Evolutionary conservation across 2,113 vertebrate species (phyloP).

Genomic region (Megaptera novaeangliae): DNA sequence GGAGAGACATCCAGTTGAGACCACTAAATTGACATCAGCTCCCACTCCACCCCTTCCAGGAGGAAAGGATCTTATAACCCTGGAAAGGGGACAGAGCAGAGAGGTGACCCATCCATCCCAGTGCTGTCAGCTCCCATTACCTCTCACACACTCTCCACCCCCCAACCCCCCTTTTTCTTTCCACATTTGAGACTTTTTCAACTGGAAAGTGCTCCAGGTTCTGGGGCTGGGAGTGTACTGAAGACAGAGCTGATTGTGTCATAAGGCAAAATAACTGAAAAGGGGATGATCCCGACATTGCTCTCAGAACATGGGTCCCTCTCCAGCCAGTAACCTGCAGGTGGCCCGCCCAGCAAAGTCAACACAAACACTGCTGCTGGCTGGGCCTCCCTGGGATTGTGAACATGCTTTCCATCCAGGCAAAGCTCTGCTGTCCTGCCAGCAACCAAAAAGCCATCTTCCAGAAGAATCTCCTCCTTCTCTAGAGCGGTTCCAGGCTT

Average conservation of each 20-base stretch:
- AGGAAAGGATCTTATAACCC: slow-evolving; percentile 63
- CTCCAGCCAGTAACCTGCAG: not conserved
- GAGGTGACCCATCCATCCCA: not conserved
- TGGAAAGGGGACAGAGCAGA: not conserved
- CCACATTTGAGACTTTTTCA: not conserved
- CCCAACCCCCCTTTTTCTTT: not conserved
- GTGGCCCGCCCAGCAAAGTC: not conserved
- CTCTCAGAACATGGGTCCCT: not conserved
- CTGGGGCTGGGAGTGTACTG: not conserved
- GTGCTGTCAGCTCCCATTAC: not conserved
- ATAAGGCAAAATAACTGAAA: not conserved
- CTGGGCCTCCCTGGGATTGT: not conserved
- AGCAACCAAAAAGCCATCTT: not conserved
- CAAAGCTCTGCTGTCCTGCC: not conserved
- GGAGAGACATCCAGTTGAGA: slow-evolving; percentile 81
- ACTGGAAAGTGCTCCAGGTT: not conserved
- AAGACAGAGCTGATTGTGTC: not conserved
- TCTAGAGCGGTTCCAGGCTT: not conserved
- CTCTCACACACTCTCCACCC: not conserved
- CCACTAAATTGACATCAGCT: slow-evolving; percentile 78
- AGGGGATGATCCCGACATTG: not conserved
- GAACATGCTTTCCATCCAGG: not conserved
- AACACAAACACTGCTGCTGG: not conserved
- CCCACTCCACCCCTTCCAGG: slow-evolving; percentile 80
- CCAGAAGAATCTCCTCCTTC: not conserved